Conservation (phyloP, 2,113 vertebrate species). For the Porphyrio hochstetteri region DNA sequence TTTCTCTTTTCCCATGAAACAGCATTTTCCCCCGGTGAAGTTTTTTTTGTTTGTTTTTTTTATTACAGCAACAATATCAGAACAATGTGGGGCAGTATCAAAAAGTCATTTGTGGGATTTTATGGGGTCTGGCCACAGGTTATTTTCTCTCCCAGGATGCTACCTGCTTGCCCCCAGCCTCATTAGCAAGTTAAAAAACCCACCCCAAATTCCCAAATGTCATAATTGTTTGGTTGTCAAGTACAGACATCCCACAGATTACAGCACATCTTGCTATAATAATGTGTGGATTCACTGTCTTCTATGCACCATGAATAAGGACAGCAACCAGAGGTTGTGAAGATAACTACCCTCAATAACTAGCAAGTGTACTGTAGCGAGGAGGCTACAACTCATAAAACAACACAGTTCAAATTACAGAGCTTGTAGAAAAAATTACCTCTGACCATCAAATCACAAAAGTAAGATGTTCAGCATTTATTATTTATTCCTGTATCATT, state of each 20-base stretch:
- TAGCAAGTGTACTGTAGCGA: not conserved
- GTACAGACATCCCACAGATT: not conserved
- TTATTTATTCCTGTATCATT: not conserved
- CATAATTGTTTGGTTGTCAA: not conserved
- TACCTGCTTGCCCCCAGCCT: not conserved
- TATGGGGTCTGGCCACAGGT: not conserved
- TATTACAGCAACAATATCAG: not conserved
- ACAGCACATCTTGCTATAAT: not conserved
- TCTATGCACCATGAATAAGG: not conserved
- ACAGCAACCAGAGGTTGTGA: not conserved
- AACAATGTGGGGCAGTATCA: not conserved
- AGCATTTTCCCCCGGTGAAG: not conserved
- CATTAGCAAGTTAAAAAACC: not conserved
- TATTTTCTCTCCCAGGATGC: not conserved
- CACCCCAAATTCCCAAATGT: not conserved
- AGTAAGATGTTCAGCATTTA: not conserved
- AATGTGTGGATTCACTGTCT: not conserved
- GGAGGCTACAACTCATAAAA: not conserved
- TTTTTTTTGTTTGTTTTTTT: not conserved
- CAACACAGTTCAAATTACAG: not conserved
- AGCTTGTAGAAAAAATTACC: not conserved
- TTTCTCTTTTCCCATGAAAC: not conserved
- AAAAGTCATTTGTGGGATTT: not conserved
- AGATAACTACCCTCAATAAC: not conserved
- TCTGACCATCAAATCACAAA: not conserved